Percentiles rank a stretch among this genome's conserved stretches.
Evolutionary conservation across 2,797 vertebrate species (phyloP).

Genomic region (Halcyon badia): DNA sequence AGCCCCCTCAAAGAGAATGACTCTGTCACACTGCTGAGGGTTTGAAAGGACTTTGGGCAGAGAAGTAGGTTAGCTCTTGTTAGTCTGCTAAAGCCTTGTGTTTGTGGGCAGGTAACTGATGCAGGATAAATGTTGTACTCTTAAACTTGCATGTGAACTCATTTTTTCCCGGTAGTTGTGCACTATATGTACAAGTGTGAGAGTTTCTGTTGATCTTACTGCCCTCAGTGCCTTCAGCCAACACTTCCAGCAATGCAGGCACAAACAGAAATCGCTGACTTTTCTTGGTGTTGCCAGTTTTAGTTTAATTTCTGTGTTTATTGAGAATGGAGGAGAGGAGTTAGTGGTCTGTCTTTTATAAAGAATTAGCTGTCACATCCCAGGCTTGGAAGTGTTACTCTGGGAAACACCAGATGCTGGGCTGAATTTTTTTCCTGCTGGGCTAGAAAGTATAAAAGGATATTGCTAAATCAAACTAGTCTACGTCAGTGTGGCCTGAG

Average conservation of each 20-base stretch:
- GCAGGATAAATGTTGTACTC: background rate
- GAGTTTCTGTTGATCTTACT: background rate
- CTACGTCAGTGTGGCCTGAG: background rate
- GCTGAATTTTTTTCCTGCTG: background rate
- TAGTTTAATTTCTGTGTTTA: conserved; percentile 29
- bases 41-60: background rate
- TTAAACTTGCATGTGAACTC: background rate
- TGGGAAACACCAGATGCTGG: background rate
- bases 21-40: background rate
- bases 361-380: background rate
- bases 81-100: background rate
- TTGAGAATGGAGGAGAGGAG: background rate
- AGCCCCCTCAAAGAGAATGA: background rate
- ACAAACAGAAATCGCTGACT: conserved; percentile 3
- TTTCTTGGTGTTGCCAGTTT: background rate
- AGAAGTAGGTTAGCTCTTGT: background rate
- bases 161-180: background rate
- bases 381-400: background rate
- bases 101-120: background rate
- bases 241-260: background rate
- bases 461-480: background rate
- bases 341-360: background rate
- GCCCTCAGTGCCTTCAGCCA: background rate
- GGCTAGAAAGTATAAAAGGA: background rate
- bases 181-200: background rate